Percentiles rank a stretch among this genome's conserved stretches.
These are phyloP conservation scores for Nycticebus coucang DNA, from an alignment of 2,113 vertebrate species.

Conservation along the genomic window DNA sequence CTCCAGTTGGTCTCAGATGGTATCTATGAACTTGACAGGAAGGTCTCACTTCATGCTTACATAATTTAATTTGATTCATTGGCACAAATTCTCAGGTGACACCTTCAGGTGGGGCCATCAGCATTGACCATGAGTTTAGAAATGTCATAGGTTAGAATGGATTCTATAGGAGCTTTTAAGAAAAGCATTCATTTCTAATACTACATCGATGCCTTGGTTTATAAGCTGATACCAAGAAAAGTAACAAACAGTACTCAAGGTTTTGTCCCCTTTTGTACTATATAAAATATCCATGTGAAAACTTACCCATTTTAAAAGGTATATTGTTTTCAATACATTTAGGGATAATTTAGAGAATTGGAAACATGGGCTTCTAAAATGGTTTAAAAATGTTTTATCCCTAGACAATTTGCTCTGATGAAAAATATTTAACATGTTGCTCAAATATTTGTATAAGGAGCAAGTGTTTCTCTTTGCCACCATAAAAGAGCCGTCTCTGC, in stretches of 20 bases:
- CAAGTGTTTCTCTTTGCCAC: neutral
- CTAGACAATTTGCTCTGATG: neutral
- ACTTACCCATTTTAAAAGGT: neutral
- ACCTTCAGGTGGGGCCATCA: neutral
- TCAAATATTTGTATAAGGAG: slow-evolving; percentile 24
- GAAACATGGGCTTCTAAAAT: neutral
- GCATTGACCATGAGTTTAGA: neutral
- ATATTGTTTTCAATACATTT: neutral
- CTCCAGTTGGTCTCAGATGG: neutral
- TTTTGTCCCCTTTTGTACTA: neutral
- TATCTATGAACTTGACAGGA: neutral
- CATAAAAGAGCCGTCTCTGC: neutral
- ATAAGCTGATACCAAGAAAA: neutral
- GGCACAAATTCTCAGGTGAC: neutral
- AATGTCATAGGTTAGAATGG: neutral
- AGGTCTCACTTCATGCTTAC: neutral
- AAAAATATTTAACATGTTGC: slow-evolving; percentile 41
- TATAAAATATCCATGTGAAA: neutral
- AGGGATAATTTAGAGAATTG: neutral
- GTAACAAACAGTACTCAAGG: neutral
- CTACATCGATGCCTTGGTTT: neutral
- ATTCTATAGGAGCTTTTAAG: neutral
- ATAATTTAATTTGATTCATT: neutral
- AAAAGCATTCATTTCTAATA: neutral
- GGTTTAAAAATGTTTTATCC: neutral